These are phyloP conservation scores for Mixornis gularis DNA, from an alignment of 2,113 vertebrate species.

Conservation along the genomic window DNA sequence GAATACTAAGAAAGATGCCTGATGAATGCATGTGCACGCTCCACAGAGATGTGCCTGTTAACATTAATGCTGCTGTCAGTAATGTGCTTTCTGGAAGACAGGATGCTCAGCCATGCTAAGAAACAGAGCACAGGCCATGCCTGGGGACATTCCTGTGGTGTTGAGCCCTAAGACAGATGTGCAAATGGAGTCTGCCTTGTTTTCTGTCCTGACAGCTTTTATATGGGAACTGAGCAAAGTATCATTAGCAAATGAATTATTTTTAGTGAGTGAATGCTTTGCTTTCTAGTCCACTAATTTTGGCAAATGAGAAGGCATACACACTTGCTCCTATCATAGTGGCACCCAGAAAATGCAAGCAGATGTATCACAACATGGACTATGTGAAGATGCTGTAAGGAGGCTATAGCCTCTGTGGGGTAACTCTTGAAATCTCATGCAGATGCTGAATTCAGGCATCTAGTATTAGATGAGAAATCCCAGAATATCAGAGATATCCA, in stretches of 20 bases:
- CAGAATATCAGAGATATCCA: background rate
- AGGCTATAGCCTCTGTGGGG: background rate
- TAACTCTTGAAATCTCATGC: background rate
- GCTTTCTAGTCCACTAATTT: background rate
- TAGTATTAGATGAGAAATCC: background rate
- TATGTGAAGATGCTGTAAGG: background rate
- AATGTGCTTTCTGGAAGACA: background rate
- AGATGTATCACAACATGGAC: background rate
- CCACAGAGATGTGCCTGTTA: background rate
- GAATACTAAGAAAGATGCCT: background rate
- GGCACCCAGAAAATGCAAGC: background rate
- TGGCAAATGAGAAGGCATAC: background rate
- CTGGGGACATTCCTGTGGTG: background rate
- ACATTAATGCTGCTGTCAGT: background rate
- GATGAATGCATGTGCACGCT: background rate
- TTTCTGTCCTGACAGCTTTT: background rate
- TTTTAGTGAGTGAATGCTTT: background rate
- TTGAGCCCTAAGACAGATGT: background rate
- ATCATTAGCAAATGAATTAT: background rate
- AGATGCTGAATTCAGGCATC: background rate
- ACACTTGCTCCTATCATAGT: background rate
- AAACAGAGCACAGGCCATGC: background rate
- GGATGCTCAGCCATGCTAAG: background rate
- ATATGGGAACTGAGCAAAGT: background rate
- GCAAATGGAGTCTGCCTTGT: background rate